Percentiles rank a stretch among this genome's conserved stretches.
Evolutionary conservation across 2,888 invertebrate genomes (phyloP).

Genomic region (Daptonema setosum): DNA sequence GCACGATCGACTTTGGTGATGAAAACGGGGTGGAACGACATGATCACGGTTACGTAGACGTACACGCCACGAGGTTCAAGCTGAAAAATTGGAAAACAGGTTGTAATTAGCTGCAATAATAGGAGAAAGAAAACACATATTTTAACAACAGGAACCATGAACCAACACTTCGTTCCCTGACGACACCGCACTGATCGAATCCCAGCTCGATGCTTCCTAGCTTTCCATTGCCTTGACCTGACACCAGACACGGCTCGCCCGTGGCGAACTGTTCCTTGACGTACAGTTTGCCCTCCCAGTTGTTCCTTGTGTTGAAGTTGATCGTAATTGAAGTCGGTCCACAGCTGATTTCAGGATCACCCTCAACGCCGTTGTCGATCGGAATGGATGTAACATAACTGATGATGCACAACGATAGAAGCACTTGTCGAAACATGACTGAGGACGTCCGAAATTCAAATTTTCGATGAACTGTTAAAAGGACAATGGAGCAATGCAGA

Average conservation of each 20-base stretch:
- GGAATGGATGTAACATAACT: too few relatives aligned
- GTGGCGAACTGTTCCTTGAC: slow-evolving; percentile 24
- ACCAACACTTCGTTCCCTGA: slow-evolving; percentile 19
- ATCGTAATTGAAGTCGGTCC: slow-evolving; percentile 24
- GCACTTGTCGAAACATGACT: too few relatives aligned
- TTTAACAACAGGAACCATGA: too few relatives aligned
- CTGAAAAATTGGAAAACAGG: too few relatives aligned
- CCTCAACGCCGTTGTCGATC: slow-evolving; percentile 9
- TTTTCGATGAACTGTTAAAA: too few relatives aligned
- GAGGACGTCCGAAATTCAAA: too few relatives aligned
- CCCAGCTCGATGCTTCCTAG: slow-evolving; percentile 25
- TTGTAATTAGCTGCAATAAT: too few relatives aligned
- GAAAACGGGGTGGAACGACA: slow-evolving; percentile 6
- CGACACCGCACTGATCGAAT: slow-evolving; percentile 25
- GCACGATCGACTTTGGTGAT: slow-evolving; percentile 5
- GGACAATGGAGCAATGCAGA: too few relatives aligned
- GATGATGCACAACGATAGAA: too few relatives aligned
- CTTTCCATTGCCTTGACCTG: not conserved
- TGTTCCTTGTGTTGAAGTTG: slow-evolving; percentile 26
- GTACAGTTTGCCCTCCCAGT: slow-evolving; percentile 20
- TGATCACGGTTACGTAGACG: slow-evolving; percentile 4
- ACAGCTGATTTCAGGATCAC: slow-evolving; percentile 27
- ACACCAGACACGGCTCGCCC: slow-evolving; percentile 12
- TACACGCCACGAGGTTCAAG: slow-evolving; percentile 11
- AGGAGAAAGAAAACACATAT: too few relatives aligned